Evolutionary conservation across 2,888 invertebrate species (phyloP), one percentile per base, ranked within the genome.

Genomic region (Conus canariensis): DNA sequence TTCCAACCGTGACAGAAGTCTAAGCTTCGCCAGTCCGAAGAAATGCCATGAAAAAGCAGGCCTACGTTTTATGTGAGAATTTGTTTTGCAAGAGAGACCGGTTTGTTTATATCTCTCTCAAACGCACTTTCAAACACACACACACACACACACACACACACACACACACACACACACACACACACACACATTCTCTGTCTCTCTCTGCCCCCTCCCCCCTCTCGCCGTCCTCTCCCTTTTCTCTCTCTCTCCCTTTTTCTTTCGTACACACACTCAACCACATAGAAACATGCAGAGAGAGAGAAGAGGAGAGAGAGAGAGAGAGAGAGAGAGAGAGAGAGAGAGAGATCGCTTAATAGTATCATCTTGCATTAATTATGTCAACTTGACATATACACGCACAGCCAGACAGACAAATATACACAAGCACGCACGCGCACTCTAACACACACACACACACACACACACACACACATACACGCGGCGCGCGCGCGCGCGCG

Each of bases 291-390:
- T 6, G 45, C 7, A 80, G 30, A 80, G 12, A 80, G 30, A 60
- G 22, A 60, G 83, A n/a, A 58, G 2, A 58, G 5, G 83, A 56
- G 83, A 56, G 83, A 83, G 83, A 56, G 56, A 56, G 83, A 56
- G 83, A 56, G 83, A 45, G 83, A 56, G 83, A 56, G 83, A 56
- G 83, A 56, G 83, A 56, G 83, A 56, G 83, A 45, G 83, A 56
- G 83, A 56, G 83, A 56, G 83, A 56, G 6, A 3, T 16, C 14
- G 19, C 12, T 64, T 64, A 64, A 64, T 5, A 45, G 45, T 45
- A 45, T 45, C 45, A 45, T 4, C 45, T 45, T 45, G 45, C 45
- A 45, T 45, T 45, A 45, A 45, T 45, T 45, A 45, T 45, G 45
- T 45, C 45, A 45, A 45, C 45, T 45, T 45, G 64, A 7, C 22